These are phyloP conservation scores for Eurypyga helias DNA, from an alignment of 2,113 vertebrate species.

Conservation along the genomic window DNA sequence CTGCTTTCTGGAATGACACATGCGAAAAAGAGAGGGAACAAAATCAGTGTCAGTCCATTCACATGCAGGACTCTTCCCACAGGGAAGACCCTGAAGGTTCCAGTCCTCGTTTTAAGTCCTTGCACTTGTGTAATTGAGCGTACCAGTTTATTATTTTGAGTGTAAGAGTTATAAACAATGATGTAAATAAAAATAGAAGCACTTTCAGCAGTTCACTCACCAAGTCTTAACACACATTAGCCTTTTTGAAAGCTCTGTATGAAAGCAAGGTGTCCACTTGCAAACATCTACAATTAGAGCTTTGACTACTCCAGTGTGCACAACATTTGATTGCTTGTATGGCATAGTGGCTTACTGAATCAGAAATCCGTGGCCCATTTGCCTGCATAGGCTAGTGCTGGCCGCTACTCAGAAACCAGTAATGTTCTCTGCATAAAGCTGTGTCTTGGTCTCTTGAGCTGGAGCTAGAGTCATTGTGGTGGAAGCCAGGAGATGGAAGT, in stretches of 20 bases:
- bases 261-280: background rate
- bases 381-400: background rate
- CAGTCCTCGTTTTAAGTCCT: background rate
- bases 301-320: background rate
- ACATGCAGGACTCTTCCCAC: background rate
- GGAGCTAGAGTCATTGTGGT: background rate
- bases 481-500: background rate
- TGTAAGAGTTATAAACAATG: background rate
- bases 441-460: background rate
- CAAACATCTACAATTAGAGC: background rate
- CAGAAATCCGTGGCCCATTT: background rate
- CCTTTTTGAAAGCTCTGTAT: background rate
- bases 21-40: background rate
- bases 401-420: background rate
- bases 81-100: background rate
- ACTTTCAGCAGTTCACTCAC: background rate
- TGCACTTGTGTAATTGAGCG: background rate
- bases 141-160: background rate
- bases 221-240: background rate
- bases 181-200: background rate
- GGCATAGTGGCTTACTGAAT: background rate
- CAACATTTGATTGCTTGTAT: background rate
- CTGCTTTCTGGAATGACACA: background rate
- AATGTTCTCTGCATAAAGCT: background rate
- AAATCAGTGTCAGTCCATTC: background rate